phyloP scores from a whole-genome alignment of 2,888 invertebrate species.

The Laspeyria flexula region DNA sequence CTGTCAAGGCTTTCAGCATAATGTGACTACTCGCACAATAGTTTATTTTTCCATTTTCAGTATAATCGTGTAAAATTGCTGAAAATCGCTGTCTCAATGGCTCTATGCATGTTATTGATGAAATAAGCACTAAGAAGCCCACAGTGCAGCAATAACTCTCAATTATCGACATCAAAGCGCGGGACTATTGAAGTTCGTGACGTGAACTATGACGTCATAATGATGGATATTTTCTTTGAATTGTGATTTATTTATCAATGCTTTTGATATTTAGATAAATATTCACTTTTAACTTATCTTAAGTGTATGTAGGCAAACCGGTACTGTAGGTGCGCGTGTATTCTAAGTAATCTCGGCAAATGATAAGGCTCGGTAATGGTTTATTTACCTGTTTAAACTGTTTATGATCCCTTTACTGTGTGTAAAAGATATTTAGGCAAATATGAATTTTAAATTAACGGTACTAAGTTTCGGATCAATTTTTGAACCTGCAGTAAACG shows the following conservation, averaged over 20 bases:
- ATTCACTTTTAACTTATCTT: constrained; percentile 7
- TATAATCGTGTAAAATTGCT: too few species aligned
- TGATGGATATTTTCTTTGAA: background rate
- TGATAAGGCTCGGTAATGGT: constrained; percentile 26
- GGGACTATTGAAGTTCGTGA: constrained; percentile 19
- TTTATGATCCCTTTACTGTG: constrained; percentile 3
- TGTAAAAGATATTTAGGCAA: background rate
- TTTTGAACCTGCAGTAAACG: too few species aligned
- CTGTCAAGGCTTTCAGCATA: too few species aligned
- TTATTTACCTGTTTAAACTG: constrained; percentile 15
- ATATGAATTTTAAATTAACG: too few species aligned
- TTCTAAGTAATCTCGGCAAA: constrained; percentile 24
- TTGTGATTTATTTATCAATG: background rate
- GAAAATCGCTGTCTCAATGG: constrained; percentile 13
- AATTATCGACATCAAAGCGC: constrained; percentile 50
- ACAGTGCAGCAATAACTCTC: constrained; percentile 51
- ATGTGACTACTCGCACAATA: too few species aligned
- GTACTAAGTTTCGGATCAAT: too few species aligned
- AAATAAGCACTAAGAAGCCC: constrained; percentile 32
- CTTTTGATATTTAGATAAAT: background rate
- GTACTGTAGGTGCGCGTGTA: constrained; percentile 29
- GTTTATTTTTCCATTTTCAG: too few species aligned
- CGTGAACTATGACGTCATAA: background rate
- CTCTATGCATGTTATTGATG: constrained; percentile 21
- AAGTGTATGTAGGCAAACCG: constrained; percentile 8